phyloP scores from a whole-genome alignment of 2,113 vertebrate species.

The Choloepus hoffmanni region DNA sequence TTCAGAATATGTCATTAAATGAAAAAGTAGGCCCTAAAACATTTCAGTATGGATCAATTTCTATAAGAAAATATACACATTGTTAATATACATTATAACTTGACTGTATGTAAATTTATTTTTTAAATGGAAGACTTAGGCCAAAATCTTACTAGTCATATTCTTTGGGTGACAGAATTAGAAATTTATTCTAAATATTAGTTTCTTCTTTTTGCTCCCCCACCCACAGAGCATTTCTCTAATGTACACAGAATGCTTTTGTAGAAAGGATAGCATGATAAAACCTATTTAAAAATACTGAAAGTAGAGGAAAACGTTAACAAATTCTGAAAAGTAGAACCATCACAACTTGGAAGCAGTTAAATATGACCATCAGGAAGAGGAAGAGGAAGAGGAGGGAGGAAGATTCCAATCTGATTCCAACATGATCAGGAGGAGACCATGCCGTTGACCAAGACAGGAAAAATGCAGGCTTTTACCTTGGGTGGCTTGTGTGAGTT shows the following conservation, averaged over 20 bases:
- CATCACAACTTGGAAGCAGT: not conserved
- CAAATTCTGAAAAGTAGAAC: not conserved
- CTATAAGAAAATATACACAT: not conserved
- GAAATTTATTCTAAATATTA: conserved; percentile 5
- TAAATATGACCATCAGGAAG: not conserved
- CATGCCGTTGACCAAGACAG: fast-evolving
- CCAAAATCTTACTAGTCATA: not conserved
- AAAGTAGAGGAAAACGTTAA: not conserved
- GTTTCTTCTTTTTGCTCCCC: not conserved
- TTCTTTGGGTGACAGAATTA: not conserved
- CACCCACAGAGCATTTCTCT: not conserved
- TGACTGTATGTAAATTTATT: not conserved
- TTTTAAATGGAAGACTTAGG: not conserved
- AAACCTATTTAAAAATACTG: not conserved
- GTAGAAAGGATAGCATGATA: not conserved
- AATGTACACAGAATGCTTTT: not conserved
- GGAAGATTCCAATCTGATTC: not conserved
- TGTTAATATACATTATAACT: conserved; percentile 1
- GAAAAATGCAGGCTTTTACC: not conserved
- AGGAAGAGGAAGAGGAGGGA: not conserved
- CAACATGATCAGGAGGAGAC: not conserved
- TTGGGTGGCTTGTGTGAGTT: not conserved
- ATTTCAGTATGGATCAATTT: not conserved
- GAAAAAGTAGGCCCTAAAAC: not conserved
- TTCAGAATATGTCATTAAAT: not conserved